Evolutionary conservation across 2,888 invertebrate species (phyloP), one percentile per base, ranked within the genome.

Genomic region (Machimus atricapillus): DNA sequence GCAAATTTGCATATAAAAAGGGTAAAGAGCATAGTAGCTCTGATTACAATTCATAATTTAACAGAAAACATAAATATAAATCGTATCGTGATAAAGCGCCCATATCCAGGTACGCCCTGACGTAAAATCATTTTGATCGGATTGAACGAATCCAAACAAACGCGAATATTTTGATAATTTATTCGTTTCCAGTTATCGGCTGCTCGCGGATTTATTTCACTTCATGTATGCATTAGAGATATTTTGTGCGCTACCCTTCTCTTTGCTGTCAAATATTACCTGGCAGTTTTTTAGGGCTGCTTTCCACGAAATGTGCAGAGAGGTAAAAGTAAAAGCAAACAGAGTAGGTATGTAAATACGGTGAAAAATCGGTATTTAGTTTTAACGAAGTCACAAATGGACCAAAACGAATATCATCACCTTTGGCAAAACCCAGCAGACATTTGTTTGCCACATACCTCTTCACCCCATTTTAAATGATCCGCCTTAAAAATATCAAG

Each of bases 141-240:
- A 40, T 46, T 19, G 43, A 46, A 34, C 9, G 37, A 34, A 23
- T 58, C 34, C 56, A 82, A 82, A 82, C 82, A 58, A 31, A 31
- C 34, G 56, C 34, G 58, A 52, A 82, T 58, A 82, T 82, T 82
- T 82, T 82, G 82, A 82, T 82, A 82, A 82, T 56, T 82, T 82
- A 82, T 82, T 82, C 82, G 58, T 58, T 40, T 27, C 37, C 52
- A 56, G 82, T 58, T 82, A 82, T 82, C 82, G 82, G 56, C 52
- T 82, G 56, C 34, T 37, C 31, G 27, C 37, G 58, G 82, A 82
- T 82, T 82, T 82, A 82, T 58, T 82, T 58, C 56, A 37, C 31
- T 34, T 34, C 14, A 27, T 46, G 78, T 82, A 34, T 82, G 58
- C 82, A 52, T 46, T 78, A 78, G 31, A 52, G 82, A 52, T 58